phyloP scores from a whole-genome alignment of 2,113 vertebrate genomes.

The Ptilorrhoa leucosticta region DNA sequence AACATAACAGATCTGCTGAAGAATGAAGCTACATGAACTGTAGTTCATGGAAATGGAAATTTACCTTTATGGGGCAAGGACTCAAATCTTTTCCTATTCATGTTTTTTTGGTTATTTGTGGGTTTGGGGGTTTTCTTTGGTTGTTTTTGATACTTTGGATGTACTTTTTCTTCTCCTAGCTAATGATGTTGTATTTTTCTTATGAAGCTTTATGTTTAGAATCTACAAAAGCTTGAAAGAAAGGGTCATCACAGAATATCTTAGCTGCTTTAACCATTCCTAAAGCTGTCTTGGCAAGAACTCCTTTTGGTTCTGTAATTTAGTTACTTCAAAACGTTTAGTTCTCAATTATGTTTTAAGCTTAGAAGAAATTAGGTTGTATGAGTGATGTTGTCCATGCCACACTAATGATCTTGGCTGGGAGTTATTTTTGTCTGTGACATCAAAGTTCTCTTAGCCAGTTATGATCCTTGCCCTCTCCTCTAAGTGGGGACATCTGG shows the following conservation, averaged over 20 bases:
- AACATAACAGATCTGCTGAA: not conserved
- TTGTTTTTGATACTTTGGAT: not conserved
- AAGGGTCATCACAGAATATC: not conserved
- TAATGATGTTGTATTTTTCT: not conserved
- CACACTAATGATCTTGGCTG: not conserved
- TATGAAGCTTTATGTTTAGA: not conserved
- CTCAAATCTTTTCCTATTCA: not conserved
- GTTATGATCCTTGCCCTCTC: not conserved
- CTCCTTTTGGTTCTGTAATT: not conserved
- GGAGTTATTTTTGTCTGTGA: not conserved
- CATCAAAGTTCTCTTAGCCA: not conserved
- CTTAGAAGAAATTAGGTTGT: not conserved
- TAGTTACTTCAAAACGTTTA: not conserved
- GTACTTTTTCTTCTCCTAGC: not conserved
- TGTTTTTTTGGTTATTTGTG: rapidly evolving
- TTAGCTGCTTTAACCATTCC: not conserved
- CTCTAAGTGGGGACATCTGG: not conserved
- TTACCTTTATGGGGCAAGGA: not conserved
- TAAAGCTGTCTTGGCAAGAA: not conserved
- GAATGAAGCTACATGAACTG: not conserved
- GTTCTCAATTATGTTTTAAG: not conserved
- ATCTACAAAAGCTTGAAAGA: not conserved
- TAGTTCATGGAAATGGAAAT: not conserved
- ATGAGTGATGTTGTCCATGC: not conserved
- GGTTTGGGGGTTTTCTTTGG: not conserved